Evolutionary conservation across 2,888 invertebrate species (phyloP), one percentile per base, ranked within the genome.

Genomic region (Hypercompe scribonia): DNA sequence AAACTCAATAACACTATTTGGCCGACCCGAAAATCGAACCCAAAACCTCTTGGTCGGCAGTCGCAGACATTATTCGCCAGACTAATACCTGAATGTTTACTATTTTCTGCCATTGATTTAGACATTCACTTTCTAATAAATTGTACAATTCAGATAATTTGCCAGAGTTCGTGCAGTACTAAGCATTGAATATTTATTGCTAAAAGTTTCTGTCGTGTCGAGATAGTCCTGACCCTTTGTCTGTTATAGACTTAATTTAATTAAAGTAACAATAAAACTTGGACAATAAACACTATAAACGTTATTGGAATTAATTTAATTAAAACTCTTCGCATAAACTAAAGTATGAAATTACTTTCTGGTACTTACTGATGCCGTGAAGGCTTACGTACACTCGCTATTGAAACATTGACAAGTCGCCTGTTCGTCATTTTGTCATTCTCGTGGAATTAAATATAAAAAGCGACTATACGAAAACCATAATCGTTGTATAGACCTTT

Each of bases 221-320:
- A 69, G 28, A 58, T 39, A n/a, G 58, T 46, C 42, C 63, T 70
- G 46, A 54, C 42, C 65, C 65, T 65, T 70, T 65, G 70, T 50
- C 70, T 65, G n/a, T 28, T 21, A 54, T 39, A 65, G 31, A 65
- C 50, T 69, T 61, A 50, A 73, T 65, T 73, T 73, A 73, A 65
- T 70, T 69, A 50, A 68, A 68, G 63, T 39, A 36, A 58, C 73
- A 73, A 69, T 73, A 74, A 71, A 74, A 74, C 74, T 74, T 71
- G 10, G 18, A 64, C 71, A 64, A 71, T 74, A 74, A 74, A 74
- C 70, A 54, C 64, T 65, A 42, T 68, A 65, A 67, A 39, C 46
- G 46, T 73, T 67, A 64, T 39, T 68, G 64, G 64, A 58, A 74
- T 71, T 71, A 68, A 65, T 74, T 74, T 65, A 74, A 74, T 74